Evolutionary conservation across 2,797 vertebrate genomes (phyloP), one percentile per base, ranked within the genome.

Genomic region (Jordanella pulchra): DNA sequence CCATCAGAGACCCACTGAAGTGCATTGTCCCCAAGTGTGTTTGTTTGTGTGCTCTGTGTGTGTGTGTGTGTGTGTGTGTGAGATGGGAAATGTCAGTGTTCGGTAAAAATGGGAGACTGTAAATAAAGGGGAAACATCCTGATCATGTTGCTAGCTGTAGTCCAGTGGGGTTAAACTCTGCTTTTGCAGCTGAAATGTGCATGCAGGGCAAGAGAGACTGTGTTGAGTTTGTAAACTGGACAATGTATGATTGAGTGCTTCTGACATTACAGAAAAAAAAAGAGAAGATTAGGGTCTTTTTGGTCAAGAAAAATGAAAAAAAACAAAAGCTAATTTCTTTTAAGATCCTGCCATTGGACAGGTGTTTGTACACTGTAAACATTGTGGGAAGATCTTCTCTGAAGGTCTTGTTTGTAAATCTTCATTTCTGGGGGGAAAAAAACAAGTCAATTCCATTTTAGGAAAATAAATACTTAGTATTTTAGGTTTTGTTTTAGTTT

Each of bases 351-450:
- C 95, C 95, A 90, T 96, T 93, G 95, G 96, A 97, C 96, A 96
- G 95, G 95, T 96, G 97, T 97, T 97, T 98, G 95, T 98, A 99
- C 97, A 98, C 97, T 99, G 98, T 98, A 99, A 96, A 96, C 95
- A 94, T 35, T 95, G 93, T 94, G 51, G 27, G 80, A 80, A 86
- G 67, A 78, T 88, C 95, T 94, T 93, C 94, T 96, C 95, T 93
- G 83, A 94, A 95, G 93, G 96, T 96, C 95, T 92, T 93, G 90
- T 96, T 97, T 97, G 95, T 97, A 97, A 96, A 96, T 93, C 94
- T 93, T 96, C 94, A 97, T 94, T 94, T 94, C 92, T 95, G 94
- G 94, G 96, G 95, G 65, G 39, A 17, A 48, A 7, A 85, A 95
- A 96, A 94, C 91, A 56, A 94, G 93, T 94, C 88, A 93, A 91